Conservation (phyloP, 2,797 vertebrate genomes). For the Cuniculus paca region DNA sequence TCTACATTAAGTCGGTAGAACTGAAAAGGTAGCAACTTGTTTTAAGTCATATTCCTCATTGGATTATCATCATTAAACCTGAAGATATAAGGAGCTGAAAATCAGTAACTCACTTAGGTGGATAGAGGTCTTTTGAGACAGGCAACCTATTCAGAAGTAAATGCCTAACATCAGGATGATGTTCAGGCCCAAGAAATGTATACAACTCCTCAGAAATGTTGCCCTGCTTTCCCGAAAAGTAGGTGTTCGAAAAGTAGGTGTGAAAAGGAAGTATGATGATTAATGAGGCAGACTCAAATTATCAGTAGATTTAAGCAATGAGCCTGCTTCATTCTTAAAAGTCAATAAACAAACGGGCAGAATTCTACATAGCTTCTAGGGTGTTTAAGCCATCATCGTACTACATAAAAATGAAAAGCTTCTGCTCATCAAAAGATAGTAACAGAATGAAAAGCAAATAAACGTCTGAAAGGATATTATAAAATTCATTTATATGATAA, state of each 20-base stretch:
- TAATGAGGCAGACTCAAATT: not conserved
- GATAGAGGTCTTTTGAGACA: constrained; percentile 34
- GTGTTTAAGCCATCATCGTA: not conserved
- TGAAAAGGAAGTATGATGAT: not conserved
- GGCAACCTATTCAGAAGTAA: not conserved
- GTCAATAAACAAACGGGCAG: not conserved
- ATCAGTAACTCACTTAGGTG: constrained; percentile 24
- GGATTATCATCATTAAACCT: constrained; percentile 66
- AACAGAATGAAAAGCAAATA: not conserved
- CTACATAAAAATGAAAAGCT: not conserved
- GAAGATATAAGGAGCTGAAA: constrained; percentile 12
- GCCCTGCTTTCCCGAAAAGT: not conserved
- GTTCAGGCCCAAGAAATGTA: not conserved
- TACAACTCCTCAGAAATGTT: not conserved
- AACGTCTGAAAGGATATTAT: not conserved
- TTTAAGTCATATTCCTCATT: constrained; percentile 50
- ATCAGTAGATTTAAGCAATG: not conserved
- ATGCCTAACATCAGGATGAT: not conserved
- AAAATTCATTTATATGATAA: not conserved
- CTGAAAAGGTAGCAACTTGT: constrained; percentile 71
- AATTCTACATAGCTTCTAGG: not conserved
- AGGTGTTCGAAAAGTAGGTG: constrained; percentile 22
- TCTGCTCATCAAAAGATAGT: not conserved
- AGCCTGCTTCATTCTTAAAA: not conserved
- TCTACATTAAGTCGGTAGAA: constrained; percentile 65